Conservation (phyloP, 2,113 vertebrate genomes). For the Paradoxurus hermaphroditus region DNA sequence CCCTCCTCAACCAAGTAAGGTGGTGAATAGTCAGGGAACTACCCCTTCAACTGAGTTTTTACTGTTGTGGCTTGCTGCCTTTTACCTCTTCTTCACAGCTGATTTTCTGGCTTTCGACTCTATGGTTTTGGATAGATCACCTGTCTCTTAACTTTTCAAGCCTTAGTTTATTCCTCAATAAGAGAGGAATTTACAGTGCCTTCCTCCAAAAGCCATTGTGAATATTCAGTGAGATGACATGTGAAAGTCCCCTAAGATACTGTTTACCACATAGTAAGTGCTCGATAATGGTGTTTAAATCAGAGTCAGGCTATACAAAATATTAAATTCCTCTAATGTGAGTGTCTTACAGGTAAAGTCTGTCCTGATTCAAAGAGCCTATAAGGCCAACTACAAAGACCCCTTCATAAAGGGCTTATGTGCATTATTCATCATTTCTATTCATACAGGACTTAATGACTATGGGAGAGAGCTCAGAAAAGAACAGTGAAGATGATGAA, state of each 20-base stretch:
- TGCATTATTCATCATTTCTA: not conserved
- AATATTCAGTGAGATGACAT: not conserved
- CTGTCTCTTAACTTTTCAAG: not conserved
- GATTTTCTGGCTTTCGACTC: not conserved
- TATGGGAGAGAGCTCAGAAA: not conserved
- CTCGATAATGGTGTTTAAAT: not conserved
- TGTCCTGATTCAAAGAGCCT: not conserved
- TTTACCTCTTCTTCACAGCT: not conserved
- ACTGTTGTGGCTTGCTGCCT: not conserved
- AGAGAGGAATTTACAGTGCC: not conserved
- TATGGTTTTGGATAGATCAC: not conserved
- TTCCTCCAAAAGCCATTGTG: not conserved
- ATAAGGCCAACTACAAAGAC: not conserved
- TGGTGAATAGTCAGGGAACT: not conserved
- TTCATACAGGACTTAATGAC: slow-evolving; percentile 27
- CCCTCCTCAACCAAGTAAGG: not conserved
- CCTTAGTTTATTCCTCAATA: not conserved
- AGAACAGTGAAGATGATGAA: not conserved
- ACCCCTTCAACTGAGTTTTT: not conserved
- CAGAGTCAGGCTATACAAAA: not conserved
- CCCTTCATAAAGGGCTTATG: not conserved
- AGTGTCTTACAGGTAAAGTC: not conserved
- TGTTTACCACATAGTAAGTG: not conserved
- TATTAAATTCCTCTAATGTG: not conserved
- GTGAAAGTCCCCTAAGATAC: not conserved